Base-by-base conservation (phyloP, 2,797 vertebrate species). In the Xenentodon cancila region DNA sequence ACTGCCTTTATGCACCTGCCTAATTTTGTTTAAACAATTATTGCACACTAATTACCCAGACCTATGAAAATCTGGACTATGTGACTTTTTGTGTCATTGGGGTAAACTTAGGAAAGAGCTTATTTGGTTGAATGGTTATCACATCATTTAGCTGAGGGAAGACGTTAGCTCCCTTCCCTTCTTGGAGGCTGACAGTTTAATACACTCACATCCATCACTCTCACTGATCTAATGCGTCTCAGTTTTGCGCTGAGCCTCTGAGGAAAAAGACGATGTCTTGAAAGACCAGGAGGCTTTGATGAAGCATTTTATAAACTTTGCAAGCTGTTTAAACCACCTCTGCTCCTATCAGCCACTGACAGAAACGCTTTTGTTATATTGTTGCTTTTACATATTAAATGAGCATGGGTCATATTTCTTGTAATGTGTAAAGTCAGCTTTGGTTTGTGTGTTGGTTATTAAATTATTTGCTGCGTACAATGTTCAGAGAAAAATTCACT, bases 171-270 rank as follows among this genome's bases (percentile, higher is more conserved):
- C 8, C 5, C 21, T 51, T 56, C 37, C 67, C 71, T 51, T 75
- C 49, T 37, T 72, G 57, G 45, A 72, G 25, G 21, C 46, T 53
- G 65, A 64, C 56, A 54, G 47, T 75, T 68, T 65, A 34, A 75
- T 66, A 75, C 64, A 61, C 37, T 75, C 48, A 72, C 32, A 75
- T 77, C 59, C 70, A 45, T 75, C 45, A 48, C 19, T 17, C 5
- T 32, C 32, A 16, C 32, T 77, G 57, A 40, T 40, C 32, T 49
- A 61, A 75, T 58, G 55, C 59, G 54, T 68, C 30, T 45, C 15
- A 19, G 30, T 59, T 71, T 60, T 47, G 42, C 32, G 20, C 7
- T 27, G 55, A 52, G 43, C 45, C 34, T 75, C 52, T 7, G 46
- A 53, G 59, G 37, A 74, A 51, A 37, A 40, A 40, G 13, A 15